A percentile compares a stretch with the other conserved stretches of the same genome.
Evolutionary conservation across 1,140 invertebrate species (phyloP).

Genomic region (Drosophila triauraria): DNA sequence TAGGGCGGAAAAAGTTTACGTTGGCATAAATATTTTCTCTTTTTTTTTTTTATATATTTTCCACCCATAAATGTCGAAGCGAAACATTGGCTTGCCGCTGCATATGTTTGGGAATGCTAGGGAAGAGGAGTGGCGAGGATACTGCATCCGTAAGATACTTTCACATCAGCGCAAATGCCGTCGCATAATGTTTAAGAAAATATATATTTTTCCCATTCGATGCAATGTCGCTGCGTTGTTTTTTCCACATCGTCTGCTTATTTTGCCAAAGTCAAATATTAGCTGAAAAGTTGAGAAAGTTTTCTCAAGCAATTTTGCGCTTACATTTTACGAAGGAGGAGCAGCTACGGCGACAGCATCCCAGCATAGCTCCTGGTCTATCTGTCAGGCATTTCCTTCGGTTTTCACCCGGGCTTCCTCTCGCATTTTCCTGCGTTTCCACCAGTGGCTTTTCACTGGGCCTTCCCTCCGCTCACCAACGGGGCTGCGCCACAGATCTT

Average conservation of each 20-base stretch:
- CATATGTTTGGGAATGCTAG: slow-evolving; percentile 23
- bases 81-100: slow-evolving; percentile 39
- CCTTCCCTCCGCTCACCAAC: not conserved
- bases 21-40: slow-evolving; percentile 36
- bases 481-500: slow-evolving; percentile 44
- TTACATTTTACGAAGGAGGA: slow-evolving; percentile 69
- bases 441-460: slow-evolving; percentile 7
- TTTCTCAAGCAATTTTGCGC: slow-evolving; percentile 83
- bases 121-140: not conserved
- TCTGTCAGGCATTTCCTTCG: slow-evolving; percentile 75
- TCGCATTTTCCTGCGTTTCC: slow-evolving; percentile 14
- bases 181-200: slow-evolving; percentile 74
- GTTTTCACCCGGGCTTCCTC: slow-evolving; percentile 5
- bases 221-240: slow-evolving; percentile 72
- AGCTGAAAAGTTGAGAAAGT: slow-evolving; percentile 84
- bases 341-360: slow-evolving; percentile 25
- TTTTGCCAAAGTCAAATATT: slow-evolving; percentile 83
- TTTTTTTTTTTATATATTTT: slow-evolving; percentile 4
- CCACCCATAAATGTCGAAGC: slow-evolving; percentile 36
- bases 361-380: slow-evolving; percentile 67
- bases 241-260: slow-evolving; percentile 82
- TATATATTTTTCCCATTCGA: slow-evolving; percentile 70
- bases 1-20: slow-evolving; percentile 37
- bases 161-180: slow-evolving; percentile 73
- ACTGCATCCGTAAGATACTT: slow-evolving; percentile 39